phyloP scores from a whole-genome alignment of 2,888 invertebrate genomes.

The Phortica okadai region DNA sequence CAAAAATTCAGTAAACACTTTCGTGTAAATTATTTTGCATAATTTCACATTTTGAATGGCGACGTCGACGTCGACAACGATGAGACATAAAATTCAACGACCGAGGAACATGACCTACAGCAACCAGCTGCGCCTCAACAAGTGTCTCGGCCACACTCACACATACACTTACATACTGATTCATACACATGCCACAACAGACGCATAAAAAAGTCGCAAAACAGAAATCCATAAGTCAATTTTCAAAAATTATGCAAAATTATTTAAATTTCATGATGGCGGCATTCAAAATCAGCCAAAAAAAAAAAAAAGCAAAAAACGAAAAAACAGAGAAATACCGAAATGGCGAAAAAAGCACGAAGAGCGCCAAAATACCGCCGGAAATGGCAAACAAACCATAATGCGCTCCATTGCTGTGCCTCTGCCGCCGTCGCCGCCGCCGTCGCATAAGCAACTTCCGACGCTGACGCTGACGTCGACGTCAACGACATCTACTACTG shows the following conservation, averaged over 20 bases:
- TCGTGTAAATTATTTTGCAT: conserved; percentile 63
- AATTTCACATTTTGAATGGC: conserved; percentile 51
- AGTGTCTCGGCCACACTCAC: conserved; percentile 50
- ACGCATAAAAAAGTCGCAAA: conserved; percentile 40
- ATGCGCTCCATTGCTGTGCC: conserved; percentile 55
- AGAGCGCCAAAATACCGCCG: conserved; percentile 56
- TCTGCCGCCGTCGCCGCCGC: conserved; percentile 37
- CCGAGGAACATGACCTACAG: conserved; percentile 69
- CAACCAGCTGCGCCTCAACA: conserved; percentile 60
- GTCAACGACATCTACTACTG: conserved; percentile 48
- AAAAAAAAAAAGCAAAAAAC: background rate
- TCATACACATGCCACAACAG: conserved; percentile 34
- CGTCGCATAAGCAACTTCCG: conserved; percentile 59
- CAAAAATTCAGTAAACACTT: conserved; percentile 30
- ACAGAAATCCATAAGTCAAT: conserved; percentile 71
- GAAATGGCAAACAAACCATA: conserved; percentile 71
- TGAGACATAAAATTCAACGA: conserved; percentile 49
- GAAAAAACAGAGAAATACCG: conserved; percentile 12
- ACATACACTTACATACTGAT: conserved; percentile 48
- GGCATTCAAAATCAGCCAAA: conserved; percentile 22
- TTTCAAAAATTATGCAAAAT: conserved; percentile 74
- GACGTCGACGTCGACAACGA: conserved; percentile 29
- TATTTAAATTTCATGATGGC: conserved; percentile 72
- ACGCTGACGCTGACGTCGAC: conserved; percentile 48
- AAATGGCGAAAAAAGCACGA: background rate